phyloP scores from a whole-genome alignment of 2,797 vertebrate species.

The Amphiprion clarkii region DNA sequence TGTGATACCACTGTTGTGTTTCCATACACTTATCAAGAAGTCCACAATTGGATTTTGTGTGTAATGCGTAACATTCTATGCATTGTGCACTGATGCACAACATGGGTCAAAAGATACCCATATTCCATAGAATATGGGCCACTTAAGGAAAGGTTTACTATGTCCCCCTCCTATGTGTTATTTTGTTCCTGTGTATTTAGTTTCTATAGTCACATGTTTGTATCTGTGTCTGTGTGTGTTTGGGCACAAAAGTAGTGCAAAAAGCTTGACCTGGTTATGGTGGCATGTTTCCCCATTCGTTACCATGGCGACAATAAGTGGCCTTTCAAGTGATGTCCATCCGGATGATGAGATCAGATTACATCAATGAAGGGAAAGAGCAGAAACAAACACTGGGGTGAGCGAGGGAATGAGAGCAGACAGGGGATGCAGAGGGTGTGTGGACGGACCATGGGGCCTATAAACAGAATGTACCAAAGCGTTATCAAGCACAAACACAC shows the following conservation, averaged over 20 bases:
- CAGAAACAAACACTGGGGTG: slow-evolving; percentile 51
- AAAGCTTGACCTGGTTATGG: slow-evolving; percentile 61
- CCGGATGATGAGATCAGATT: slow-evolving; percentile 72
- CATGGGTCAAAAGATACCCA: too few species aligned
- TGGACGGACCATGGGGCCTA: slow-evolving; percentile 21
- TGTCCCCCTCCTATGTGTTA: slow-evolving; percentile 10
- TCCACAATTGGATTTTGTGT: too few species aligned
- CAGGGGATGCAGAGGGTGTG: not conserved
- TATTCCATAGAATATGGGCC: too few species aligned
- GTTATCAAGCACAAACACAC: slow-evolving; percentile 22
- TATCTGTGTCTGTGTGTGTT: not conserved
- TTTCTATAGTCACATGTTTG: not conserved
- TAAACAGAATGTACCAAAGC: slow-evolving; percentile 48
- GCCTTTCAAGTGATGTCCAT: slow-evolving; percentile 72
- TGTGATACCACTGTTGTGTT: too few species aligned
- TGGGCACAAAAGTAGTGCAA: slow-evolving; percentile 3
- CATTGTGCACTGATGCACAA: too few species aligned
- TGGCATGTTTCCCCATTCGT: slow-evolving; percentile 59
- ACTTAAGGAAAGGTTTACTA: too few species aligned
- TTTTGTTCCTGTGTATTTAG: not conserved
- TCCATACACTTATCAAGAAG: too few species aligned
- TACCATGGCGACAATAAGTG: slow-evolving; percentile 70
- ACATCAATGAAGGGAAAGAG: slow-evolving; percentile 59
- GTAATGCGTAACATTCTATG: too few species aligned
- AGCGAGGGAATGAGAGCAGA: slow-evolving; percentile 39